phyloP scores from a whole-genome alignment of 2,888 invertebrate genomes.

The Pycnomerus fuliginosus region DNA sequence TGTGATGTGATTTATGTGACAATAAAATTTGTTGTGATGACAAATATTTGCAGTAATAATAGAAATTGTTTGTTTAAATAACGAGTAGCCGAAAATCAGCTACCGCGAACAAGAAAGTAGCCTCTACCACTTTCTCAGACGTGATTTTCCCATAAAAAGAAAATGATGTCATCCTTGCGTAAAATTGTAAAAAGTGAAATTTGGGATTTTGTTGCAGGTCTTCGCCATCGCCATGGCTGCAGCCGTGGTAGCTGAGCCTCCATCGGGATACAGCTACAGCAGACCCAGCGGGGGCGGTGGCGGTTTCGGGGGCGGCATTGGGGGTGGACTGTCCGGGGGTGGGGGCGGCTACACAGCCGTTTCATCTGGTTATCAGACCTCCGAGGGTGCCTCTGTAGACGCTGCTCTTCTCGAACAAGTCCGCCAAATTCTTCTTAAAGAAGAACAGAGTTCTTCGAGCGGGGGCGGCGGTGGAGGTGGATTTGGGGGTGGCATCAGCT shows the following conservation, averaged over 20 bases:
- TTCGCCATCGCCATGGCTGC: constrained; percentile 79
- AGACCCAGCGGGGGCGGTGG: constrained; percentile 60
- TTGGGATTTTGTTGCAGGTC: constrained; percentile 61
- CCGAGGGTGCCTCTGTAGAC: constrained; percentile 82
- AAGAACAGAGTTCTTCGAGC: constrained; percentile 65
- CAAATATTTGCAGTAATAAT: too few relatives aligned
- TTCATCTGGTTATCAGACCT: constrained; percentile 76
- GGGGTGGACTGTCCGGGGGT: constrained; percentile 54
- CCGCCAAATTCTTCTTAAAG: constrained; percentile 80
- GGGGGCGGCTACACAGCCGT: constrained; percentile 76
- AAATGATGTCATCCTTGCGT: neutral
- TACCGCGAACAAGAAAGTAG: constrained; percentile 27
- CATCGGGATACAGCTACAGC: constrained; percentile 73
- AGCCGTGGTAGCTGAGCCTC: constrained; percentile 73
- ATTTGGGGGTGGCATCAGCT: constrained; percentile 56
- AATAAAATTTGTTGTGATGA: too few relatives aligned
- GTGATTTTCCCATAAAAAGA: too few relatives aligned
- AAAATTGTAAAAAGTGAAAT: constrained; percentile 4
- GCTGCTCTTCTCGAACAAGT: constrained; percentile 78
- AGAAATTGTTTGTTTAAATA: too few relatives aligned
- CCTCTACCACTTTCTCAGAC: constrained; percentile 38
- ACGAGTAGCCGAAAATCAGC: too few relatives aligned
- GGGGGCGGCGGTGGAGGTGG: constrained; percentile 55
- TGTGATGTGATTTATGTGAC: too few relatives aligned
- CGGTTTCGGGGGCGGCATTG: constrained; percentile 50